phyloP scores from a whole-genome alignment of 2,888 invertebrate species.

The Cheilosia vulpina region DNA sequence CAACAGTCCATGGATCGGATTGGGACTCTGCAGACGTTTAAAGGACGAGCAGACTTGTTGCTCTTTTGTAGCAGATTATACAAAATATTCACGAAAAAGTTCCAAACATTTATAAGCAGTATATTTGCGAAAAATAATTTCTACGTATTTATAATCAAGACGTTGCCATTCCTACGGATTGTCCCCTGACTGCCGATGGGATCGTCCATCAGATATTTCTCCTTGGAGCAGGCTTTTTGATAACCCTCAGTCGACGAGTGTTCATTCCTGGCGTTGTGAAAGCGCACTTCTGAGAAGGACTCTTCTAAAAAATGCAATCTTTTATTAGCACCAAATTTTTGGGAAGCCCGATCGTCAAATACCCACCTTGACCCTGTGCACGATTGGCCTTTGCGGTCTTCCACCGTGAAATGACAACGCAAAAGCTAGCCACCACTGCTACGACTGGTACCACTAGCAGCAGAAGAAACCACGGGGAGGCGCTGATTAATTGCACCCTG shows the following conservation, averaged over 20 bases:
- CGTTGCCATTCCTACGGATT: not conserved
- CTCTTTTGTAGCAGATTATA: too few relatives aligned
- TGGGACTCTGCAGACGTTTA: too few relatives aligned
- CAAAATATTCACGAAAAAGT: not conserved
- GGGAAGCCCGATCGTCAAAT: not conserved
- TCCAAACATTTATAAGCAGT: not conserved
- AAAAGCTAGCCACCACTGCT: not conserved
- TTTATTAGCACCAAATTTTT: not conserved
- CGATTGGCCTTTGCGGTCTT: conserved; percentile 15
- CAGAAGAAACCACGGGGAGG: conserved; percentile 3
- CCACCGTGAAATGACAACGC: conserved; percentile 6
- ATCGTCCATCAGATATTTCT: not conserved
- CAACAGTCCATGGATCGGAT: too few relatives aligned
- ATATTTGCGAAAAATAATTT: too few relatives aligned
- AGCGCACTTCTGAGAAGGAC: conserved; percentile 7
- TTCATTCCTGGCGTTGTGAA: conserved; percentile 1
- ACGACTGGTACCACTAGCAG: conserved; percentile 18
- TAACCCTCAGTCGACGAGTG: not conserved
- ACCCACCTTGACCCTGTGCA: conserved; percentile 32
- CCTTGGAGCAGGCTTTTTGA: not conserved
- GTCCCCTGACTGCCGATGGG: not conserved
- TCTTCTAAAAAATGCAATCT: not conserved
- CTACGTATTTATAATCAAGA: conserved; percentile 29
- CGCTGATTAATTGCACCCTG: not conserved
- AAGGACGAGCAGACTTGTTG: too few relatives aligned